Evolutionary conservation across 1,140 invertebrate species (phyloP).

Genomic region (Metopolophium dirhodum): DNA sequence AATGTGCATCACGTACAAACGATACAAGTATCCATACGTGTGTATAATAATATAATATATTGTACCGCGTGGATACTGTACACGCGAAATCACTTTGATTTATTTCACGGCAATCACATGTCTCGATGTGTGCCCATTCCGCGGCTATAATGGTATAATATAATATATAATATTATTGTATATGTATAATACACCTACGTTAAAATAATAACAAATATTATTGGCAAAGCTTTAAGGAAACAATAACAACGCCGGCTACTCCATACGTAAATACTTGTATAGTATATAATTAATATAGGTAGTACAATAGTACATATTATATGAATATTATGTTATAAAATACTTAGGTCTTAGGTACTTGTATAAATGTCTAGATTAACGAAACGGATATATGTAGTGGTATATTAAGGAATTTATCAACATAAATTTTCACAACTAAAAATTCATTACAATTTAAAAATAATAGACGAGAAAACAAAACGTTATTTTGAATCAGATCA

Average conservation of each 20-base stretch:
- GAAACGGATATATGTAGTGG: neutral
- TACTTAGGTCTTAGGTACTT: neutral
- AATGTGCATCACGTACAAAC: neutral
- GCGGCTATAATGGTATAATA: neutral
- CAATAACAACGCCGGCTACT: neutral
- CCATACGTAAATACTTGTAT: neutral
- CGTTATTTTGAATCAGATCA: too few species aligned
- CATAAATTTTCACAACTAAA: neutral
- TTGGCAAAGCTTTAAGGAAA: neutral
- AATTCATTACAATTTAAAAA: neutral
- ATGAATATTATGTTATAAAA: too few species aligned
- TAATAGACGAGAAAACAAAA: neutral
- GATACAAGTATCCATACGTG: neutral
- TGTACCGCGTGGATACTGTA: neutral
- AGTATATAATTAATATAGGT: neutral
- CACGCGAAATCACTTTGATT: neutral
- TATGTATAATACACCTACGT: neutral
- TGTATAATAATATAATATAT: constrained; percentile 14
- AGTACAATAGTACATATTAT: too few species aligned
- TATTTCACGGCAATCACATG: neutral
- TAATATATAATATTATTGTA: neutral
- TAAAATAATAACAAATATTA: neutral
- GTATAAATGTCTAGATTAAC: neutral
- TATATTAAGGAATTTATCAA: neutral
- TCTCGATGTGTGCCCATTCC: neutral